Conservation (phyloP, 2,888 invertebrate species). For the Pandemis cinnamomeana region DNA sequence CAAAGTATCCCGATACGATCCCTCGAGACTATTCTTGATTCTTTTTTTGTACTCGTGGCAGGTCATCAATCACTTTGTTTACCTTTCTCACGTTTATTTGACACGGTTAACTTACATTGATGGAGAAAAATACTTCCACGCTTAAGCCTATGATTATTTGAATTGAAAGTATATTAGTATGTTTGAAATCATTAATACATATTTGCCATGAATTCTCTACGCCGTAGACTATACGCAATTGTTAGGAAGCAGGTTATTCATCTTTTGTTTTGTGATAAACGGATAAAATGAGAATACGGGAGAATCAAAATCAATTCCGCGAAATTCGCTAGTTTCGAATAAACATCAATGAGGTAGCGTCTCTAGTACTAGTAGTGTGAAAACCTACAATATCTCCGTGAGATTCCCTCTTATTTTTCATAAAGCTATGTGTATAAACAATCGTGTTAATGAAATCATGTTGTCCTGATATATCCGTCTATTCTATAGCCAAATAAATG, state of each 20-base stretch:
- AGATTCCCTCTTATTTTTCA: too few species aligned
- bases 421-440: too few species aligned
- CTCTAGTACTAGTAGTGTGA: too few species aligned
- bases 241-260: background rate
- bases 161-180: background rate
- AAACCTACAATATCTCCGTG: too few species aligned
- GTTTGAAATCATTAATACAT: background rate
- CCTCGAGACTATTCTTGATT: slow-evolving; percentile 35
- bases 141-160: slow-evolving; percentile 18
- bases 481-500: too few species aligned
- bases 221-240: background rate
- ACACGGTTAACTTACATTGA: slow-evolving; percentile 40
- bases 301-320: too few species aligned
- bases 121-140: slow-evolving; percentile 27
- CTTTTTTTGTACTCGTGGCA: slow-evolving; percentile 37
- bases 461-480: too few species aligned
- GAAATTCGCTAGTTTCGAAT: too few species aligned
- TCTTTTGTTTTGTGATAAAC: too few species aligned
- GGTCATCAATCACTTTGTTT: slow-evolving; percentile 40
- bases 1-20: slow-evolving; percentile 29
- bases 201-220: background rate
- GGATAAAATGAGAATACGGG: too few species aligned
- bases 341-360: too few species aligned
- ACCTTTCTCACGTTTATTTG: slow-evolving; percentile 37
- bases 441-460: too few species aligned